phyloP scores from a whole-genome alignment of 1,140 invertebrate genomes.

The Drosophila pectinifera region DNA sequence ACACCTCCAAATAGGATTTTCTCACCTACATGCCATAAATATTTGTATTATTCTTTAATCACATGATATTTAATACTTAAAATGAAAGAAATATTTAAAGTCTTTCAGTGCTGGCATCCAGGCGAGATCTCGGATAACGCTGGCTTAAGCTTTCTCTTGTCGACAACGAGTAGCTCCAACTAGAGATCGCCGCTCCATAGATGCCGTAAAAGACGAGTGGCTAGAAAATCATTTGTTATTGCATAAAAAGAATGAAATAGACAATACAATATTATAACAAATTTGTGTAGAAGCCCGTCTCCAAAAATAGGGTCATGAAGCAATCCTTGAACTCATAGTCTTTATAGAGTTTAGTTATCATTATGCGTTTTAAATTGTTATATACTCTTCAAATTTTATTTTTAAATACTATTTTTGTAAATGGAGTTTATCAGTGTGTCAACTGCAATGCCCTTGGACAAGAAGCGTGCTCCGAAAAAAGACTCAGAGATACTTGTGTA shows the following conservation, averaged over 20 bases:
- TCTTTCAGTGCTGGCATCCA: slow-evolving; percentile 12
- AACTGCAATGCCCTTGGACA: not conserved
- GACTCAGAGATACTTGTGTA: not conserved
- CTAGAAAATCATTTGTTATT: not conserved
- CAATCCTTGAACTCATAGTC: not conserved
- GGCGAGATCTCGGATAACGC: not conserved
- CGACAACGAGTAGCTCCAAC: slow-evolving; percentile 2
- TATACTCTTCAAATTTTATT: not conserved
- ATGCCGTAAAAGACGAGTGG: not conserved
- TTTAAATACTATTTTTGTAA: not conserved
- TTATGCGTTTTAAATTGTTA: not conserved
- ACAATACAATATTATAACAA: not conserved
- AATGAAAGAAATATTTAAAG: not conserved
- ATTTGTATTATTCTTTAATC: not conserved
- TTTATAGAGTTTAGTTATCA: too few species aligned
- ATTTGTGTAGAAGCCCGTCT: too few species aligned
- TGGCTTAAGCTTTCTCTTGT: slow-evolving; percentile 33
- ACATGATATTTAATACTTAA: not conserved
- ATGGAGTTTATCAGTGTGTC: not conserved
- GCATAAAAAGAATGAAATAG: too few species aligned
- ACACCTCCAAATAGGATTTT: not conserved
- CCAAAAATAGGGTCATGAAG: not conserved
- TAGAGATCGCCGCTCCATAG: not conserved
- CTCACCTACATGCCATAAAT: not conserved
- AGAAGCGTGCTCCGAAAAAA: too few species aligned